Base-by-base conservation (phyloP, 2,888 invertebrate genomes). In the Myopa tessellatipennis region DNA sequence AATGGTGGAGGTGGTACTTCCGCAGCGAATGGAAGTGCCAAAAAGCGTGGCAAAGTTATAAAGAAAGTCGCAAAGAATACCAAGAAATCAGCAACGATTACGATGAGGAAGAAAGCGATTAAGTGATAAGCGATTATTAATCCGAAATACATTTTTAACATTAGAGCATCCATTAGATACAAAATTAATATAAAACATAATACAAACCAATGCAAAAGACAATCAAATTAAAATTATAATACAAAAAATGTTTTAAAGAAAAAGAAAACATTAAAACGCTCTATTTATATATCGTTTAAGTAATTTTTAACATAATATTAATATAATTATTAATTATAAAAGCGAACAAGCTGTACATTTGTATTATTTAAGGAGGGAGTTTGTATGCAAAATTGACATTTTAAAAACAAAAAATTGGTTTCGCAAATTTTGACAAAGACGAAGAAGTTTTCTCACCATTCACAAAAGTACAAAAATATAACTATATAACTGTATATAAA, bases 61-160 rank as follows among this genome's bases (percentile, higher is more conserved):
- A 89, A 89, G 82, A 91, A 91, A 81, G 90, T 90, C 86, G 91
- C 91, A 82, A 89, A 89, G 82, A 89, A 89, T 80, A 87, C 84
- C 82, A 93, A 90, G 92, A 92, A 90, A 91, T 92, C 91, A 79
- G 92, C 92, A 81, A 92, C 63, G 92, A 92, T 26, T 87, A 87
- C 12, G 93, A 93, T 74, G 92, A 91, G 77, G 92, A 93, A 83
- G 92, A 92, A 87, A 92, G 93, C 91, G 92, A 93, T 88, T 92
- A 92, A 91, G 82, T 69, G 73, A 45, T 8, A 45, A 45, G 26
- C 2, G 26, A 26, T 45, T 8, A 45, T 45, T 45, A 45, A 10
- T 45, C 7, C 45, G 10, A 45, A 6, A 45, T 45, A 1, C 45
- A 45, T 45, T 38, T 65, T 74, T 74, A 63, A 69, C 14, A 38